Percentiles rank a stretch among this genome's conserved stretches.
Conservation (phyloP, 92 coral and sea anemone species). For the Actinostola sp. region DNA sequence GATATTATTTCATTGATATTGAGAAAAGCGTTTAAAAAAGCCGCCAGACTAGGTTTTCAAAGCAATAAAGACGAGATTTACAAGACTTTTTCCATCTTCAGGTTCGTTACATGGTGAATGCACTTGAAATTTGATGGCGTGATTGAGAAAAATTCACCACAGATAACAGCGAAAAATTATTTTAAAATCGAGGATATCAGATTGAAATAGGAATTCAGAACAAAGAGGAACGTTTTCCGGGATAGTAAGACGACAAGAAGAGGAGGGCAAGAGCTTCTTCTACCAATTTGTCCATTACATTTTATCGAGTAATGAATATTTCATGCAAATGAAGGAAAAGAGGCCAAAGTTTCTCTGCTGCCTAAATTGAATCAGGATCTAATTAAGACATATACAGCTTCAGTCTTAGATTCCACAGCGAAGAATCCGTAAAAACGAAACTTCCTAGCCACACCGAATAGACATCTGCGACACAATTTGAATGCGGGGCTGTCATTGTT, state of each 20-base stretch:
- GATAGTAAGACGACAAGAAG: conserved; percentile 7
- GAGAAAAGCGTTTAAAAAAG: too few relatives aligned
- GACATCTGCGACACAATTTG: conserved; percentile 77
- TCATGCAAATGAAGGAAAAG: conserved; percentile 86
- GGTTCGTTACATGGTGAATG: conserved; percentile 7
- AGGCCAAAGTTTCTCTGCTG: conserved; percentile 77
- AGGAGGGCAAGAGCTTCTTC: background rate
- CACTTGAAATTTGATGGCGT: conserved; percentile 39
- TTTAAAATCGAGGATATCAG: background rate
- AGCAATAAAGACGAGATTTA: background rate
- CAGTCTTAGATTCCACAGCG: background rate
- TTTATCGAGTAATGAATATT: conserved; percentile 86
- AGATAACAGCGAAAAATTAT: background rate
- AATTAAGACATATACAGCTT: conserved; percentile 11
- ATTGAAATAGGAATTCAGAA: background rate
- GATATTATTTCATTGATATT: background rate
- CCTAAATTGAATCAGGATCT: conserved; percentile 14
- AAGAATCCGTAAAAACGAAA: background rate
- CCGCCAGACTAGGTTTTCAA: background rate
- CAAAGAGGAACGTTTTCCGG: background rate
- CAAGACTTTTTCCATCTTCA: background rate
- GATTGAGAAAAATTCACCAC: conserved; percentile 6
- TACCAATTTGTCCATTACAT: conserved; percentile 70
- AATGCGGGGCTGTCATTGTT: conserved; percentile 92
- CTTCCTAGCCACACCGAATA: conserved; percentile 18